Evolutionary conservation across 2,113 vertebrate species (phyloP).

Genomic region (Coryphaenoides rupestris): DNA sequence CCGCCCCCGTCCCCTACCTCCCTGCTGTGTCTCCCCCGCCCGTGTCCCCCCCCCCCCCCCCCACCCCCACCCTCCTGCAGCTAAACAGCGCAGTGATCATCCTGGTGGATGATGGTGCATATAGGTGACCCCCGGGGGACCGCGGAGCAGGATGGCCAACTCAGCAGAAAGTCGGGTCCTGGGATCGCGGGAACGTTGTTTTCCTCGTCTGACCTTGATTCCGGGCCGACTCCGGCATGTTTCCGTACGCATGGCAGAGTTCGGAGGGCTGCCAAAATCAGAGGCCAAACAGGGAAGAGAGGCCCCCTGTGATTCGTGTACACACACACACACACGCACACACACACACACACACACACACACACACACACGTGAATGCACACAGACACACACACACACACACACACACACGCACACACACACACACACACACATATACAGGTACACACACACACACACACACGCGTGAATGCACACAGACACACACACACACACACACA

Average conservation of each 20-base stretch:
- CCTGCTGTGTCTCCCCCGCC: too few species aligned
- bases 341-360: slow-evolving; percentile 37
- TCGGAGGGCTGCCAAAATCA: slow-evolving; percentile 58
- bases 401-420: slow-evolving; percentile 17
- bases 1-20: too few species aligned
- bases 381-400: slow-evolving; percentile 25
- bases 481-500: too few species aligned
- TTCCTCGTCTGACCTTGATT: slow-evolving; percentile 71
- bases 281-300: slow-evolving; percentile 62
- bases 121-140: slow-evolving; percentile 57
- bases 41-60: too few species aligned
- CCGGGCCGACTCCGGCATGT: slow-evolving; percentile 66
- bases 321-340: slow-evolving; percentile 6
- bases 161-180: slow-evolving; percentile 69
- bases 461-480: too few species aligned
- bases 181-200: slow-evolving; percentile 59
- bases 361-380: slow-evolving; percentile 45
- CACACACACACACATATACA: slow-evolving; percentile 27
- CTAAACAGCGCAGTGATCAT: background rate
- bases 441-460: too few species aligned
- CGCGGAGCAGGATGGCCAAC: slow-evolving; percentile 56
- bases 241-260: slow-evolving; percentile 70
- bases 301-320: slow-evolving; percentile 48
- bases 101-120: background rate
- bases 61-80: background rate